These are phyloP conservation scores for Ypsolopha scabrella DNA, from an alignment of 2,888 invertebrate species.

Conservation along the genomic window DNA sequence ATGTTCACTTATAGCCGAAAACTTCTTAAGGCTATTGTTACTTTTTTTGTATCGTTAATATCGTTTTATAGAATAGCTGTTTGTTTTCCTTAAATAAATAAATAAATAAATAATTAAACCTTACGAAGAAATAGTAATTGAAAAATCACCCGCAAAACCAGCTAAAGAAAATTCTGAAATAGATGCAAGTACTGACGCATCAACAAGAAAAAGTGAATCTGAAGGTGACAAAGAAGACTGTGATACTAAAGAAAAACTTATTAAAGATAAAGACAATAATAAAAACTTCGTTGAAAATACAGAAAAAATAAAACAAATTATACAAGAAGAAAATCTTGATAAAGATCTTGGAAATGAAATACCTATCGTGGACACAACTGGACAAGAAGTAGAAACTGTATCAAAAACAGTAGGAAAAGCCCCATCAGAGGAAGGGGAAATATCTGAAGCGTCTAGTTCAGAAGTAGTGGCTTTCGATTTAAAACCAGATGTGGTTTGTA, in stretches of 20 bases:
- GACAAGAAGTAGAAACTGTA: background rate
- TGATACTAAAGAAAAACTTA: background rate
- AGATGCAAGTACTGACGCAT: background rate
- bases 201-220: background rate
- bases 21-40: too few relatives aligned
- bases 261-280: background rate
- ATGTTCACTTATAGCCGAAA: too few relatives aligned
- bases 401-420: background rate
- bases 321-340: conserved; percentile 4
- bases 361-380: background rate
- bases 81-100: too few relatives aligned
- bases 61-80: too few relatives aligned
- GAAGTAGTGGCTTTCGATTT: conserved; percentile 41
- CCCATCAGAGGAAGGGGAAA: conserved; percentile 36
- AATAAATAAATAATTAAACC: too few relatives aligned
- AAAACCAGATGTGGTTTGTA: conserved; percentile 62
- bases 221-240: background rate
- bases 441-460: conserved; percentile 39
- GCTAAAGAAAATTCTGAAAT: background rate
- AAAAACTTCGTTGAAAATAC: background rate
- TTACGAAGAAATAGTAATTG: background rate
- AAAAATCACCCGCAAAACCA: background rate
- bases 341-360: conserved; percentile 1
- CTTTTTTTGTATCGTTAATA: too few relatives aligned
- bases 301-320: background rate